Evolutionary conservation across 35 echinoderm and acorn worm species (phyloP).

Genomic region (Acanthaster planci): DNA sequence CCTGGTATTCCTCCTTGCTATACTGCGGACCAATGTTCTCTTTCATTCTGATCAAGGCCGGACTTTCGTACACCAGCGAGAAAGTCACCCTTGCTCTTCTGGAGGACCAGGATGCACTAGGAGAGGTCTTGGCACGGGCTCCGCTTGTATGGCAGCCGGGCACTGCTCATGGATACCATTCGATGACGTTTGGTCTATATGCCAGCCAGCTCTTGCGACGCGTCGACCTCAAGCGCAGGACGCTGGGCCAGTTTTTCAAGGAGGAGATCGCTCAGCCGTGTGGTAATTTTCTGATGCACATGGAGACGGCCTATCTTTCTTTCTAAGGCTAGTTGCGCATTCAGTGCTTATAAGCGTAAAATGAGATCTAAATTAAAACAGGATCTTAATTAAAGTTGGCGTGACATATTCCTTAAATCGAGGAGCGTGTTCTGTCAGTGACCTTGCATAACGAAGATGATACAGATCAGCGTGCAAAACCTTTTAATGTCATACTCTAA

Average conservation of each 20-base stretch:
- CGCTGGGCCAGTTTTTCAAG: slow-evolving; percentile 70
- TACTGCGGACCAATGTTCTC: too few species aligned
- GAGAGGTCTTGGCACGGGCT: slow-evolving; percentile 41
- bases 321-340: too few species aligned
- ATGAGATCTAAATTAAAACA: too few species aligned
- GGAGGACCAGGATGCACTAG: slow-evolving; percentile 43
- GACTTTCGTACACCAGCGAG: slow-evolving; percentile 44
- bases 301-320: too few species aligned
- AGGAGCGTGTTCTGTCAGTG: too few species aligned
- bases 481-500: too few species aligned
- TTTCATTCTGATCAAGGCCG: slow-evolving; percentile 62
- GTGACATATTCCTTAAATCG: too few species aligned
- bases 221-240: slow-evolving; percentile 68
- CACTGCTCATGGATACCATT: slow-evolving; percentile 78
- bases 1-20: too few species aligned
- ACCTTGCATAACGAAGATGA: too few species aligned
- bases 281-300: slow-evolving; percentile 58
- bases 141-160: slow-evolving; percentile 81
- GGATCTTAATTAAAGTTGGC: too few species aligned
- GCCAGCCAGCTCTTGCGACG: slow-evolving; percentile 67
- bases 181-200: slow-evolving; percentile 39
- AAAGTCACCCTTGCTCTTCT: slow-evolving; percentile 46
- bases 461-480: too few species aligned
- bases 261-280: slow-evolving; percentile 88
- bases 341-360: too few species aligned